phyloP scores from a whole-genome alignment of 2,888 invertebrate species.

The Zaprionus bogoriensis region DNA sequence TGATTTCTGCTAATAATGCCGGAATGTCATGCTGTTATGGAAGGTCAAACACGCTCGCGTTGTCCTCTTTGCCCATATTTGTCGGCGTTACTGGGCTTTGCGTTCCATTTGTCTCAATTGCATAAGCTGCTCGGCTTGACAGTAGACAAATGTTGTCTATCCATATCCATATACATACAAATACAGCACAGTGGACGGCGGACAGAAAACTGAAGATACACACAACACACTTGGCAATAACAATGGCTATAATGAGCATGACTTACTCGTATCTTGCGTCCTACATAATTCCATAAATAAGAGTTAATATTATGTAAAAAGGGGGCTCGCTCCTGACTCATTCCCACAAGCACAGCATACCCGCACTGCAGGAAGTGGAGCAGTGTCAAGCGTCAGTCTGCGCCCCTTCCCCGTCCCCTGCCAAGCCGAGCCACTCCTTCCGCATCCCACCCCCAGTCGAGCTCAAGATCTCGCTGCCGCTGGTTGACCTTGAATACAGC shows the following conservation, averaged over 20 bases:
- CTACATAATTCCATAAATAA: slow-evolving; percentile 31
- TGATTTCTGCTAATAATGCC: no score
- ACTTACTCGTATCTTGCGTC: slow-evolving; percentile 45
- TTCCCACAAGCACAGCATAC: no score
- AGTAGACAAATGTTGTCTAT: slow-evolving; percentile 6
- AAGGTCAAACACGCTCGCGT: no score
- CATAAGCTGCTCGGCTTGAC: slow-evolving; percentile 46
- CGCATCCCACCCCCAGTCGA: background rate
- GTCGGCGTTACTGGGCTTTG: slow-evolving; percentile 18
- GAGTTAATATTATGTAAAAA: slow-evolving; percentile 7
- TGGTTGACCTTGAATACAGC: background rate
- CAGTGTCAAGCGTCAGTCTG: background rate
- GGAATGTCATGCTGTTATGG: no score
- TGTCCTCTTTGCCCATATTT: slow-evolving; percentile 2
- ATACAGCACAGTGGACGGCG: background rate
- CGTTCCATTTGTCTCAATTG: slow-evolving; percentile 20
- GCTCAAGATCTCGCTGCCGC: slow-evolving; percentile 20
- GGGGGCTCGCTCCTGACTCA: no score
- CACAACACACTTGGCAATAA: background rate
- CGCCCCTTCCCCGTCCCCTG: background rate
- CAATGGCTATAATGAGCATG: slow-evolving; percentile 17
- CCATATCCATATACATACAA: slow-evolving; percentile 6
- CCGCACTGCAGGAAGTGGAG: background rate
- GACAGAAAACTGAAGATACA: background rate
- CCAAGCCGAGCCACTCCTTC: background rate